Conservation (phyloP, 2,888 invertebrate species). For the Scaeva pyrastri region DNA sequence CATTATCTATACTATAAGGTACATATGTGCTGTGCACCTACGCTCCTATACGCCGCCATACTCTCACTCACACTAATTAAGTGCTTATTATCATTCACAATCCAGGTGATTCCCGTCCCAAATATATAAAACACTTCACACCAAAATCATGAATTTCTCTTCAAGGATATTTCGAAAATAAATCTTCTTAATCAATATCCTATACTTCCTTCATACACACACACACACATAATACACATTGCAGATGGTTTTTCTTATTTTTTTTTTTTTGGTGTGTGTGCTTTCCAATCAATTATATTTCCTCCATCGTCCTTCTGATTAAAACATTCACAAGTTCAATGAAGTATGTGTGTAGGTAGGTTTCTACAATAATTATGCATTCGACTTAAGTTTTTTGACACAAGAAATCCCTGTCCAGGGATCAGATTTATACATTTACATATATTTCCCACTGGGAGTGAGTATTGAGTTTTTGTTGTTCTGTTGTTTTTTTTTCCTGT, state of each 20-base stretch:
- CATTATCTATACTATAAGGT: too few species aligned
- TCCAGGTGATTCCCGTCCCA: slow-evolving; percentile 52
- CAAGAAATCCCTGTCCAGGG: slow-evolving; percentile 70
- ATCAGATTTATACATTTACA: slow-evolving; percentile 62
- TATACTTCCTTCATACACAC: not conserved
- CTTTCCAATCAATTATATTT: slow-evolving; percentile 66
- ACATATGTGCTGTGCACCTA: not conserved
- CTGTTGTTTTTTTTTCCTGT: too few species aligned
- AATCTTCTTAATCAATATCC: slow-evolving; percentile 64
- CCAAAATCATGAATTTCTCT: slow-evolving; percentile 63
- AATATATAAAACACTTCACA: not conserved
- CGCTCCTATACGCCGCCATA: slow-evolving; percentile 6
- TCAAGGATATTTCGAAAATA: slow-evolving; percentile 58
- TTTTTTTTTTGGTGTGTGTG: not conserved
- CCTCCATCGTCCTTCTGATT: slow-evolving; percentile 47
- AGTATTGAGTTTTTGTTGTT: too few species aligned
- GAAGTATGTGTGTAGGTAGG: slow-evolving; percentile 18
- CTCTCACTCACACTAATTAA: slow-evolving; percentile 63
- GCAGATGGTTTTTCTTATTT: slow-evolving; percentile 14
- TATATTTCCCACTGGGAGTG: slow-evolving; percentile 18
- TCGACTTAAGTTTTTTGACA: slow-evolving; percentile 75
- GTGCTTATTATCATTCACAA: slow-evolving; percentile 62
- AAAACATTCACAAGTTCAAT: slow-evolving; percentile 69
- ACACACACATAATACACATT: not conserved
- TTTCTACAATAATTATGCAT: slow-evolving; percentile 58